Conservation (phyloP, 2,797 vertebrate genomes). For the Gobionotothen gibberifrons region DNA sequence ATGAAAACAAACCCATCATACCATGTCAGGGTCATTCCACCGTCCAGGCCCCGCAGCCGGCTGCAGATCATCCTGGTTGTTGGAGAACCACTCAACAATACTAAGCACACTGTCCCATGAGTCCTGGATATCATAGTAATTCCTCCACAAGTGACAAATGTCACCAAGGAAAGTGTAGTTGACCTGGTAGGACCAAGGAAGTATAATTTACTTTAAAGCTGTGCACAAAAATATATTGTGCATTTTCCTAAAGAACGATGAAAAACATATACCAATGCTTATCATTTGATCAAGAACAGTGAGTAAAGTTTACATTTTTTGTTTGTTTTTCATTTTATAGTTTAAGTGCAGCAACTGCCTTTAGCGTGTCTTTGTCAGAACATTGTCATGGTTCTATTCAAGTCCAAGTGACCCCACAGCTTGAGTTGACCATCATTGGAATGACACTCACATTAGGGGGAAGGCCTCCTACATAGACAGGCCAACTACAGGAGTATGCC, state of each 20-base stretch:
- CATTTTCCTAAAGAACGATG: not conserved
- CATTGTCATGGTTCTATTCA: not conserved
- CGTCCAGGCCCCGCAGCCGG: slow-evolving; percentile 86
- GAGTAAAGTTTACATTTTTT: no score
- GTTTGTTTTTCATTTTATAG: no score
- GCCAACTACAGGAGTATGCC: slow-evolving; percentile 92
- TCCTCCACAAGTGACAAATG: slow-evolving; percentile 92
- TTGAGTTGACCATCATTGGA: not conserved
- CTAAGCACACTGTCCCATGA: slow-evolving; percentile 88
- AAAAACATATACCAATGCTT: not conserved
- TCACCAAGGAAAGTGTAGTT: slow-evolving; percentile 87
- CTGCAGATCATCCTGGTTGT: slow-evolving; percentile 88
- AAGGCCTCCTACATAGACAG: slow-evolving; percentile 90
- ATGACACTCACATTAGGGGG: slow-evolving; percentile 85
- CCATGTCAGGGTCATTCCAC: slow-evolving; percentile 96
- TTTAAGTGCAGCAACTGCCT: not conserved
- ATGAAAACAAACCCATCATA: slow-evolving; percentile 47
- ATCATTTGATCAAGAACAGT: not conserved
- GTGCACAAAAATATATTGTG: not conserved
- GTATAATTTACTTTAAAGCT: not conserved
- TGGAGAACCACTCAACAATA: slow-evolving; percentile 88
- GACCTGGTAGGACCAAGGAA: slow-evolving; percentile 76
- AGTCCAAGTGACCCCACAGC: not conserved
- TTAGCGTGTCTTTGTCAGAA: not conserved
- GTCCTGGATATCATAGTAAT: slow-evolving; percentile 89